Percentiles rank a stretch among this genome's conserved stretches.
These are phyloP conservation scores for Pocillopora grandis DNA, from an alignment of 92 coral and sea anemone species.

Conservation along the genomic window DNA sequence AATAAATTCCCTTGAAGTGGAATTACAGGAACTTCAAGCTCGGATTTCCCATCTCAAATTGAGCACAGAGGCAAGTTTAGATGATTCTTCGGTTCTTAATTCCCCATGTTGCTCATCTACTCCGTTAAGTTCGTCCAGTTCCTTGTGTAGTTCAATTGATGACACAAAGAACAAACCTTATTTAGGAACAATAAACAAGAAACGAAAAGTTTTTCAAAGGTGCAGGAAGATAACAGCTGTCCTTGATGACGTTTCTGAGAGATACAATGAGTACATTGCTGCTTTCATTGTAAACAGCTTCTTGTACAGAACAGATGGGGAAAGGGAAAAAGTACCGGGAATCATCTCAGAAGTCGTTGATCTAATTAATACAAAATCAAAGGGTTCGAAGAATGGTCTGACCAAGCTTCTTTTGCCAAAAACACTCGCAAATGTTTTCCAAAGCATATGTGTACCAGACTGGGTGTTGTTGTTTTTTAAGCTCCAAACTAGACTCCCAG, in stretches of 20 bases:
- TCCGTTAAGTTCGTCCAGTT: too few species aligned
- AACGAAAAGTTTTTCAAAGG: too few species aligned
- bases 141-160: too few species aligned
- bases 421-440: not conserved
- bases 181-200: too few species aligned
- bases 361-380: not conserved
- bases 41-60: constrained; percentile 8
- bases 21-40: constrained; percentile 4
- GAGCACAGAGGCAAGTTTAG: not conserved
- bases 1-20: constrained; percentile 6
- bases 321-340: constrained; percentile 5
- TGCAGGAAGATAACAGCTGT: too few species aligned
- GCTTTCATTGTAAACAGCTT: constrained; percentile 37
- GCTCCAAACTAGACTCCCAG: not conserved
- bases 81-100: too few species aligned
- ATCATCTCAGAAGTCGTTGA: constrained; percentile 29
- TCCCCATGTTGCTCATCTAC: too few species aligned
- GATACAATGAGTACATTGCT: constrained; percentile 16
- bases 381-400: constrained; percentile 17
- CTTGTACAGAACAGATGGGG: constrained; percentile 1
- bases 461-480: constrained; percentile 23
- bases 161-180: too few species aligned
- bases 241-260: not conserved
- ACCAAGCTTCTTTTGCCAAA: constrained; percentile 15
- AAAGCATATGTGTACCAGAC: constrained; percentile 46